phyloP scores from a whole-genome alignment of 2,797 vertebrate genomes.

The Lutjanus argentimaculatus region DNA sequence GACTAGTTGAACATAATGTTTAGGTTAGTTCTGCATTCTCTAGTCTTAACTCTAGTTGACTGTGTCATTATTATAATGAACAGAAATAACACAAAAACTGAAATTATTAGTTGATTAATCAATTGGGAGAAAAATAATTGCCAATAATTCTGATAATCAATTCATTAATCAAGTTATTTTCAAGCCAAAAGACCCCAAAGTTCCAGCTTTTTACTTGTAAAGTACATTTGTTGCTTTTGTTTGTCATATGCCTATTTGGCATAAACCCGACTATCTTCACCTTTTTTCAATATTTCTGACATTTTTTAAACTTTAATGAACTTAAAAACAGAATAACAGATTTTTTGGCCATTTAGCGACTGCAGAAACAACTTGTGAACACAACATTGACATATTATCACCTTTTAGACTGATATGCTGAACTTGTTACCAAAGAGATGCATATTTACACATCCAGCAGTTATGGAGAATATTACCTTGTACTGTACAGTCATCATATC shows the following conservation, averaged over 20 bases:
- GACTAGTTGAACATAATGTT: not conserved
- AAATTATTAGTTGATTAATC: not conserved
- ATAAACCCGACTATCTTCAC: not conserved
- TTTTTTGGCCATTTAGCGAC: not conserved
- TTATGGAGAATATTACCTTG: not conserved
- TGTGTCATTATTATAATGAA: not conserved
- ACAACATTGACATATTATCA: not conserved
- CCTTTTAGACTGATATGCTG: not conserved
- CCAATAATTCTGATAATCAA: not conserved
- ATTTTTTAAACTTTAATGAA: not conserved
- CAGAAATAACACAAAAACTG: not conserved
- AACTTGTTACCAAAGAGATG: not conserved
- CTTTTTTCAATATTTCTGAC: not conserved
- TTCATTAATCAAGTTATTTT: not conserved
- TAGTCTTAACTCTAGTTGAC: not conserved
- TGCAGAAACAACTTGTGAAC: not conserved
- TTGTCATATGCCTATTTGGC: no score
- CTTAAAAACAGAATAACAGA: not conserved
- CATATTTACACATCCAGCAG: not conserved
- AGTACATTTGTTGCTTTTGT: not conserved
- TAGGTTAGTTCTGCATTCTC: not conserved
- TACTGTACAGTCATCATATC: no score
- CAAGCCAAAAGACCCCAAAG: not conserved
- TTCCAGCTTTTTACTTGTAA: not conserved
- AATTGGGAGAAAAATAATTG: accelerated